Base-by-base conservation (phyloP, 2,888 invertebrate genomes). In the Spilosoma lubricipeda region DNA sequence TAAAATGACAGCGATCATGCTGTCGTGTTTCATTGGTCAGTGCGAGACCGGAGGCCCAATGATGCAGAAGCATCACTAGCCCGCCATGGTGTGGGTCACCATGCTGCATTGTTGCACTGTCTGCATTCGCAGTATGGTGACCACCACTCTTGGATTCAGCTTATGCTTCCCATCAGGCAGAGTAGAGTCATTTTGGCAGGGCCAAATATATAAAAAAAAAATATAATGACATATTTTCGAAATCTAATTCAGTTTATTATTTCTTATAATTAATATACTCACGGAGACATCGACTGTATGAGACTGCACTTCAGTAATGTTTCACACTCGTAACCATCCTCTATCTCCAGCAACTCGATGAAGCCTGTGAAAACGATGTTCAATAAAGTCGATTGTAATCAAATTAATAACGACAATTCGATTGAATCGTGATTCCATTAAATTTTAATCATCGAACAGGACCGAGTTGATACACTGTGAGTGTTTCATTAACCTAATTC, bases 261-360 rank as follows among this genome's bases (percentile, higher is more conserved):
- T n/a, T 63, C 11, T 71, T 56, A 72, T 82, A 77, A 13, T 23
- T 82, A 77, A 13, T 23, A 84, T 87, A 91, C 93, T 92, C 89
- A 92, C 93, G 78, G 82, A 71, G 77, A 80, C 52, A 81, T 82
- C 76, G 87, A 82, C 77, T 85, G 83, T 76, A 86, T 82, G 77
- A 86, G 85, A 80, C 86, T 81, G 80, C 91, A 91, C 78, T 89
- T 86, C 75, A 90, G 77, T 72, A 89, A 86, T 77, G 82, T 89
- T 84, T 82, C 80, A 74, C 88, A 88, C 70, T 84, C 78, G 76
- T 84, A 72, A 71, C 83, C 85, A 77, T 85, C 81, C 76, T 78
- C 82, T 83, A 79, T 76, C 77, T 82, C 80, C 72, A 81, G 71
- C 80, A 86, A 70, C 72, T 82, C 75, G 76, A 85, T 76, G 69